Percentiles rank a stretch among this genome's conserved stretches.
Evolutionary conservation across 2,888 invertebrate species (phyloP).

Genomic region (Eurytoma adleriae): DNA sequence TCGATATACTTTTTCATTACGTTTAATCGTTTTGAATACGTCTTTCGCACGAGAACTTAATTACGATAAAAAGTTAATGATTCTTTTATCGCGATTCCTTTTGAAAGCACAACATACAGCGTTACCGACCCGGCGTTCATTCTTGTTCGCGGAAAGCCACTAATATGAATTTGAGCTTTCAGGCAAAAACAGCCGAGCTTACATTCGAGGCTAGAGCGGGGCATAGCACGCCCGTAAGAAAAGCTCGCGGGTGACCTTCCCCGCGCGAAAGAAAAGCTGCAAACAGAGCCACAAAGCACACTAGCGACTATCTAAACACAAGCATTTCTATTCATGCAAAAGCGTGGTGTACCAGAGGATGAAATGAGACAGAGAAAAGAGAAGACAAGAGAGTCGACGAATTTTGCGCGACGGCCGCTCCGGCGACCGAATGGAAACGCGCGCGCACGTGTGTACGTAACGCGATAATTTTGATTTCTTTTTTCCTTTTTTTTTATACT

Average conservation of each 20-base stretch:
- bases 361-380: slow-evolving; percentile 51
- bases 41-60: no score
- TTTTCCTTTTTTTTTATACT: not conserved
- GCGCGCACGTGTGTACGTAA: not conserved
- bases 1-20: no score
- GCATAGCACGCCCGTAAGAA: not conserved
- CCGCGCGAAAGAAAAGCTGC: not conserved
- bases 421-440: not conserved
- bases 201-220: no score
- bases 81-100: no score
- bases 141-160: no score
- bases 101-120: no score
- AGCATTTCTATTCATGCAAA: slow-evolving; percentile 59
- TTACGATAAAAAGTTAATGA: no score
- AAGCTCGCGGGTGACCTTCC: slow-evolving; percentile 8
- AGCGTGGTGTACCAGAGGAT: slow-evolving; percentile 58
- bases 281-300: slow-evolving; percentile 33
- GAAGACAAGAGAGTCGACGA: slow-evolving; percentile 36
- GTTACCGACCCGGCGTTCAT: no score
- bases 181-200: no score
- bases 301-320: slow-evolving; percentile 43
- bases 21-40: no score
- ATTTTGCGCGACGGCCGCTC: not conserved
- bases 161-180: no score
- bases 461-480: slow-evolving; percentile 31